Evolutionary conservation across 2,113 vertebrate species (phyloP), one percentile per base, ranked within the genome.

Genomic region (Zapus hudsonius): DNA sequence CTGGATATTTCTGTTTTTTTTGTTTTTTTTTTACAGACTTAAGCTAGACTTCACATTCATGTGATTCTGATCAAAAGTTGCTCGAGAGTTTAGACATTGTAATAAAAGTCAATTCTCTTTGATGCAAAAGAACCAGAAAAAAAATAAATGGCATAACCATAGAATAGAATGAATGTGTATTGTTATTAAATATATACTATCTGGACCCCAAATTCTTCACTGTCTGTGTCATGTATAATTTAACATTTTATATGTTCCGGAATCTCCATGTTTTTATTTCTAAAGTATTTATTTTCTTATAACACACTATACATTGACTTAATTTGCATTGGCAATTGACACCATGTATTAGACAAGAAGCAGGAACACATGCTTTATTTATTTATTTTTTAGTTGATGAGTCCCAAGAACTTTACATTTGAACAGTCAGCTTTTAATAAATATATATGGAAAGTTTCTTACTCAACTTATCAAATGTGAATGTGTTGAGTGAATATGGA

Each of bases 1-100:
- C 59, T 83, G 25, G 44, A 75, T 17, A 19, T 79, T 23, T 29
- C 83, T n/a, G n/a, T n/a, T n/a, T 80, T 61, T 23, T 19, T 55
- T 55, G 10, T 12, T 84, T 22, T 19, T 64, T 84, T 70, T 55
- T 72, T 78, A 9, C 27, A 52, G 70, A 13, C 72, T 67, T 89
- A 91, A 91, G 11, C 6, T 89, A 75, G 27, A 33, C 86, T 84
- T 95, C 36, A 70, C 44, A 7, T 88, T 92, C 92, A 84, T 66
- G 22, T 12, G 19, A 67, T 61, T 3, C 38, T 79, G 25, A 88
- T 64, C 86, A 84, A 85, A 89, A 83, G 25, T 4, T 75, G 25
- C 25, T 91, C 61, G 67, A 57, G 61, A 40, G 36, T 92, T 80
- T 79, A 33, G 59, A n/a, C 8, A 22, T 55, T 38, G 42, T 83